Evolutionary conservation across 2,797 vertebrate genomes (phyloP).

Genomic region (Phrynocephalus forsythii): DNA sequence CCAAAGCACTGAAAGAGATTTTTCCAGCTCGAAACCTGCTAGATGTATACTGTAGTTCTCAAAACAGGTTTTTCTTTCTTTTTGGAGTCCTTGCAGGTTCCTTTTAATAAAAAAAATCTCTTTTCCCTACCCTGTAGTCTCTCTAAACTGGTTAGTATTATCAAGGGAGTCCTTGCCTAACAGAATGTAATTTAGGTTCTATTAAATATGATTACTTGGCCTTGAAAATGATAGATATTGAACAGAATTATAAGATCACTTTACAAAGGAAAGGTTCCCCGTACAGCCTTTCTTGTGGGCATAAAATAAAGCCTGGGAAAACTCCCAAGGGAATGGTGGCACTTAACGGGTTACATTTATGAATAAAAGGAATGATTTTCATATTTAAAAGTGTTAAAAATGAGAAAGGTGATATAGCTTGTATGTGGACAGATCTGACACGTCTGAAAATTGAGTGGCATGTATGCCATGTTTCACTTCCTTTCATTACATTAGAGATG

Average conservation of each 20-base stretch:
- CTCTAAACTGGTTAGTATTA: constrained; percentile 76
- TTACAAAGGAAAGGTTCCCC: constrained; percentile 83
- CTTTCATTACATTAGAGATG: constrained; percentile 72
- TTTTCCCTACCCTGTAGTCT: constrained; percentile 65
- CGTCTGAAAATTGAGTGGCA: constrained; percentile 76
- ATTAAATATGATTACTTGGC: constrained; percentile 84
- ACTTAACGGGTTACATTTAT: constrained; percentile 78
- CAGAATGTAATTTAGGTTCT: constrained; percentile 82
- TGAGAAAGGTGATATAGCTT: constrained; percentile 71
- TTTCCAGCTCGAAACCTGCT: not conserved
- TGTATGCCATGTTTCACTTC: constrained; percentile 73
- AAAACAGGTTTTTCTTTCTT: not conserved
- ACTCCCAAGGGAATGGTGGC: constrained; percentile 72
- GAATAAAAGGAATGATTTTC: constrained; percentile 79
- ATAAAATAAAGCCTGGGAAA: constrained; percentile 78
- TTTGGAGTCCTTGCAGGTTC: constrained; percentile 59
- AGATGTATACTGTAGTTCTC: accelerated
- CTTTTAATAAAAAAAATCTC: constrained; percentile 69
- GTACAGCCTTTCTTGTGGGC: constrained; percentile 79
- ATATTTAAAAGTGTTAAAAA: constrained; percentile 74
- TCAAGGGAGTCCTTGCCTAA: constrained; percentile 78
- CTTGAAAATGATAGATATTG: constrained; percentile 83
- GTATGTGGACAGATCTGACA: constrained; percentile 73
- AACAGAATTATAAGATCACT: constrained; percentile 82
- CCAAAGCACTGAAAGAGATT: not conserved